Evolutionary conservation across 2,113 vertebrate species (phyloP), one percentile per base, ranked within the genome.

Genomic region (pig (Sus scrofa)): DNA sequence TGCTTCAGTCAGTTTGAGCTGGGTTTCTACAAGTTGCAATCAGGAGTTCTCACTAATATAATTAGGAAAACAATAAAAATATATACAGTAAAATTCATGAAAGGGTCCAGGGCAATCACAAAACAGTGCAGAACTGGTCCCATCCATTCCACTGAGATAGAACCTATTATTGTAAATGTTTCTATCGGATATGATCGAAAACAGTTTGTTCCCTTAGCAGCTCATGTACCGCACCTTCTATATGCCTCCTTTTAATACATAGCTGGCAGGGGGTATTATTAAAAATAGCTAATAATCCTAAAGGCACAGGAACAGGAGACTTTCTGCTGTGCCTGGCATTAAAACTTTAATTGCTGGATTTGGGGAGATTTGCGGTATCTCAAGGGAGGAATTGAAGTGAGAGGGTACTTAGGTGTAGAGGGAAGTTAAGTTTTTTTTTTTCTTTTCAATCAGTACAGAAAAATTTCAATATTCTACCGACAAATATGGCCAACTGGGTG

Each of bases 231-330:
- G 62, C 22, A 14, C 39, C 71, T 91, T 63, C 63, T 58, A 32
- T 22, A 54, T 63, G 77, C 39, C 44, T 94, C 54, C 75, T 81
- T 54, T 87, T 27, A 68, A 50, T 50, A 63, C 52, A 63, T 15
- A 83, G 26, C 65, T 83, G 67, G 32, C 71, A 86, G 86, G 34
- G 68, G 37, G 11, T 86, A 19, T 77, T 88, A 89, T 65, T 96
- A 96, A 93, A 94, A 95, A 88, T 60, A 96, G 26, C n/a, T 77
- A 82, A 79, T 82, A 81, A 73, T 37, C 52, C 32, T 60, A 82
- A 93, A 82, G 87, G 27, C 86, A 78, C 60, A 88, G 50, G 34
- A 24, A 70, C 65, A 85, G 30, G 13, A 95, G 65, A 56, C 27
- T 63, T 18, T 89, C 87, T 50, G 62, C 70, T 79, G 22, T 65